Percentiles rank a stretch among this genome's conserved stretches.
These are phyloP conservation scores for Axinella damicornis DNA, from an alignment of 37 sponge, comb jelly and placozoan genomes.

Conservation along the genomic window DNA sequence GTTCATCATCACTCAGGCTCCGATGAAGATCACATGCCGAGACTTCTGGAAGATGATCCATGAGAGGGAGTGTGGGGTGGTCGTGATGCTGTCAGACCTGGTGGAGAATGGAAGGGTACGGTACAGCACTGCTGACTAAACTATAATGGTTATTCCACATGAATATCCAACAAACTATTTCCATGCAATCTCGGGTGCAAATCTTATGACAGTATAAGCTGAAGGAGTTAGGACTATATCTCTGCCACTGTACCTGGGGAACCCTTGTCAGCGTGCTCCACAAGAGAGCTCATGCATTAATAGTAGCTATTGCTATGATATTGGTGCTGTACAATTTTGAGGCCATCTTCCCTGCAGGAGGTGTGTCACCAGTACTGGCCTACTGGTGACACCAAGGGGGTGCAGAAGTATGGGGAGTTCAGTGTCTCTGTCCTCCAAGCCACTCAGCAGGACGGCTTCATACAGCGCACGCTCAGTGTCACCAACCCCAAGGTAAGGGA, in stretches of 20 bases:
- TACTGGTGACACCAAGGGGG: slow-evolving; percentile 12
- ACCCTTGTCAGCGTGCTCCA: too few relatives aligned
- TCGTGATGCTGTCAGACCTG: slow-evolving; percentile 57
- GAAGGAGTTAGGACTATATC: too few relatives aligned
- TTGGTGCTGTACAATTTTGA: too few relatives aligned
- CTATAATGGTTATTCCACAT: too few relatives aligned
- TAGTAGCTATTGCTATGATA: not conserved
- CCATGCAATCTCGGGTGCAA: too few relatives aligned
- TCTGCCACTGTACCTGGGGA: too few relatives aligned
- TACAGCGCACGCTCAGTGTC: slow-evolving; percentile 14
- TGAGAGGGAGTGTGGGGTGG: slow-evolving; percentile 51
- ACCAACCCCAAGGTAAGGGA: slow-evolving; percentile 25
- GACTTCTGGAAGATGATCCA: slow-evolving; percentile 74
- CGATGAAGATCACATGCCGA: slow-evolving; percentile 38
- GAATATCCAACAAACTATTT: too few relatives aligned
- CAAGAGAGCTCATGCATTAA: not conserved
- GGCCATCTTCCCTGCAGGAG: slow-evolving; percentile 17
- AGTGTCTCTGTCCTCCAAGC: slow-evolving; percentile 12
- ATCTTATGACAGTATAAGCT: too few relatives aligned
- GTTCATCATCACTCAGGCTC: slow-evolving; percentile 66
- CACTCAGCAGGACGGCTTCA: slow-evolving; percentile 34
- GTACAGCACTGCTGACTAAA: too few relatives aligned
- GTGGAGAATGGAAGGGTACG: slow-evolving; percentile 22
- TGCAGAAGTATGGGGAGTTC: slow-evolving; percentile 23
- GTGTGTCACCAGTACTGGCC: slow-evolving; percentile 70